These are phyloP conservation scores for Amphiura filiformis DNA, from an alignment of 35 echinoderm and acorn worm species.

Conservation along the genomic window DNA sequence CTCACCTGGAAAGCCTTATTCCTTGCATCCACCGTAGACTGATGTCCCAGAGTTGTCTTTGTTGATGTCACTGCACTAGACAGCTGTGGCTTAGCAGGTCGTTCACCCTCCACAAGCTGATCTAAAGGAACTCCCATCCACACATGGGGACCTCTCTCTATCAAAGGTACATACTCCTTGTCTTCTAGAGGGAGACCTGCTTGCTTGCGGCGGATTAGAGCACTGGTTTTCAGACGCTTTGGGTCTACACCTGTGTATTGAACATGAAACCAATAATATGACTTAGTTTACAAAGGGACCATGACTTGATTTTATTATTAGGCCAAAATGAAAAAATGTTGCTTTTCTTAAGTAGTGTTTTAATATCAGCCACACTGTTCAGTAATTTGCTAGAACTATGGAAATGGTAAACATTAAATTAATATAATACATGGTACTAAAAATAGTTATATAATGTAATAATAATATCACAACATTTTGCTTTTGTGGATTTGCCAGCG, in stretches of 20 bases:
- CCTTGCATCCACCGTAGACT: constrained; percentile 53
- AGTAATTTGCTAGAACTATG: too few relatives aligned
- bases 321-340: not conserved
- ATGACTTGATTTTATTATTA: too few relatives aligned
- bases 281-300: not conserved
- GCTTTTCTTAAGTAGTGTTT: too few relatives aligned
- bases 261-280: not conserved
- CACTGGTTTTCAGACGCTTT: constrained; percentile 86
- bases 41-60: constrained; percentile 79
- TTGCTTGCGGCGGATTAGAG: constrained; percentile 80
- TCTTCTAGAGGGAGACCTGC: constrained; percentile 78
- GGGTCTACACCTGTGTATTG: constrained; percentile 67
- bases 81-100: constrained; percentile 20
- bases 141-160: constrained; percentile 65
- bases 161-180: constrained; percentile 78
- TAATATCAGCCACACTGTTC: too few relatives aligned
- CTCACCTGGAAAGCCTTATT: constrained; percentile 75
- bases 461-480: too few relatives aligned
- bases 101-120: constrained; percentile 35
- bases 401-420: too few relatives aligned
- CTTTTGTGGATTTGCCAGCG: too few relatives aligned
- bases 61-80: constrained; percentile 58
- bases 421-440: too few relatives aligned
- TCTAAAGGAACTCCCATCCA: constrained; percentile 74
- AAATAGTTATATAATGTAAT: too few relatives aligned